Base-by-base conservation (phyloP, 2,888 invertebrate species). In the Aricia artaxerxes region DNA sequence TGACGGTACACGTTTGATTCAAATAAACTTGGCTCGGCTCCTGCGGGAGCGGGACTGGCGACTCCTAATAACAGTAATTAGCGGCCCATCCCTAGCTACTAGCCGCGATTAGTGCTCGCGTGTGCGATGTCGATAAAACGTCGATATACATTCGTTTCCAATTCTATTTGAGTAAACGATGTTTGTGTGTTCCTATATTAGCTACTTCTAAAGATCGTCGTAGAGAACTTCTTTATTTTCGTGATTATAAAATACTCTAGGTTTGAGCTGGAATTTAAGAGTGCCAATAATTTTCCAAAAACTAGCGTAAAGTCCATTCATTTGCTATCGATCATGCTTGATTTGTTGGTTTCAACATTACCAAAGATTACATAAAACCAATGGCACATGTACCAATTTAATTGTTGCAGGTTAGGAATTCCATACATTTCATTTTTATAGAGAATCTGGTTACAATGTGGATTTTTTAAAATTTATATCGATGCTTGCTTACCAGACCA, bases 1-100 rank as follows among this genome's bases (percentile, higher is more conserved):
- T 38, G 69, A 69, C 69, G 69, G 75, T 77, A 78, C 77, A 79
- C 60, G 80, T 61, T 69, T 77, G 80, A 80, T 83, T 83, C 80
- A 83, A 83, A 86, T 84, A 84, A 84, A 84, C 81, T 81, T 80
- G 82, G 85, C 85, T 88, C 88, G 87, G 87, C 89, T 88, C 88
- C 86, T 86, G 86, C 84, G 86, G 87, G 88, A 86, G 85, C 84
- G 86, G 87, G 88, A 85, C 84, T 83, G 85, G 88, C 87, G 85
- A 88, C 88, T 88, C 87, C 84, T 91, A 91, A 92, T 92, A 90
- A 90, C 91, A 86, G 91, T 90, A 91, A 92, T 93, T 92, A 92
- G 88, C 86, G 86, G 84, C 85, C 86, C 87, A 88, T 88, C 88
- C 88, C 88, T 87, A 87, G 87, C 86, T 69, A 87, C 82, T 84